These are phyloP conservation scores for Troides oblongomaculatus DNA, from an alignment of 2,888 invertebrate genomes.

Conservation along the genomic window DNA sequence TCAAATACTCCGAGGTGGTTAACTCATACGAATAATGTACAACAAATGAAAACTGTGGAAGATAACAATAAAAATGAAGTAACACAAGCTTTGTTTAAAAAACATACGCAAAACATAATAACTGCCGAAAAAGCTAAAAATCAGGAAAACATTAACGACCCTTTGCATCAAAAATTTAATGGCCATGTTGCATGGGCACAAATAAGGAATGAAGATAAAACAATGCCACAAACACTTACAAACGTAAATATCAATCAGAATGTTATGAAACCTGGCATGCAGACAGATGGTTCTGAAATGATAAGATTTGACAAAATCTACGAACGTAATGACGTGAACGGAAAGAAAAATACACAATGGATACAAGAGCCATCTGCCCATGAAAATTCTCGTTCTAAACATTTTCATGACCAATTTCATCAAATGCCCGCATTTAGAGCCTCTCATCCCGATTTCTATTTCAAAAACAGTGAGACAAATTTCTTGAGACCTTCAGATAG, in stretches of 20 bases:
- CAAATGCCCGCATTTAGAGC: slow-evolving; percentile 1
- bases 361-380: slow-evolving; percentile 10
- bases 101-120: background rate
- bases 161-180: slow-evolving; percentile 3
- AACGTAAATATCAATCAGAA: slow-evolving; percentile 1
- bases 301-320: background rate
- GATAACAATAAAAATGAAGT: background rate
- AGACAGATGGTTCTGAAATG: slow-evolving; percentile 1
- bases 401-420: slow-evolving; percentile 13
- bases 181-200: slow-evolving; percentile 9
- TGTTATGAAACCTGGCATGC: background rate
- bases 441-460: slow-evolving; percentile 5
- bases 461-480: slow-evolving; percentile 1
- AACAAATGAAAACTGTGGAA: slow-evolving; percentile 11
- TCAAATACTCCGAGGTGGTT: background rate
- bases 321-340: background rate
- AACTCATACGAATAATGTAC: background rate
- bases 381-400: slow-evolving; percentile 1
- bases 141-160: slow-evolving; percentile 2
- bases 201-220: slow-evolving; percentile 1
- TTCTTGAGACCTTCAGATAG: background rate
- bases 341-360: slow-evolving; percentile 6
- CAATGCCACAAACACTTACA: slow-evolving; percentile 5
- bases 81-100: background rate
- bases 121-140: slow-evolving; percentile 3